Base-by-base conservation (phyloP, 92 coral and sea anemone genomes). In the Heteractis magnifica region DNA sequence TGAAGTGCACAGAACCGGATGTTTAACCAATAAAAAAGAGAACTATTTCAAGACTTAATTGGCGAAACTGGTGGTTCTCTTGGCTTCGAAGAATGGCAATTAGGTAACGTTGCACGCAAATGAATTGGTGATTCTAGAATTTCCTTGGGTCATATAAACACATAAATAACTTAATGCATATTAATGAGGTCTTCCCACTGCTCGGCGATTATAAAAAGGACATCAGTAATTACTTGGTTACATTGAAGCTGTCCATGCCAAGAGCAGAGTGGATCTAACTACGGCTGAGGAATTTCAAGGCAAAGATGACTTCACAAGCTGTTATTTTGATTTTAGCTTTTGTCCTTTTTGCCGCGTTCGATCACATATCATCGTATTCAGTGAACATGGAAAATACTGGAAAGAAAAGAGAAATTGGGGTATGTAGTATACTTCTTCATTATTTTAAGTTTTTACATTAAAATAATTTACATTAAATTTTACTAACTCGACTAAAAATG, bases 91-190 rank as follows among this genome's bases (percentile, higher is more conserved):
- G 70, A 62, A 62, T 9, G 26, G 26, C 70, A 62, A n/a, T 62
- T 62, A n/a, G 26, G 70, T 62, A 18, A 62, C 26, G 21, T 62
- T 62, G 70, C 70, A 62, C 70, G 70, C 70, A 62, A 62, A 62
- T 62, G 20, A 62, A 18, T 4, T 8, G 7, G 20, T 62, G 70
- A 62, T 18, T 62, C 70, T 62, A 18, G 70, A 23, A 62, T 62
- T 62, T 62, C 20, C 70, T 62, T 18, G 70, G 18, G 70, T 12
- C 18, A 18, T 18, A 62, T 62, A 62, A 20, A 62, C 7, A 10
- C 1, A 62, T 18, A 6, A 20, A 18, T 20, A 8, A 18, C 20
- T 62, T 23, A 20, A 18, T 62, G 26, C 70, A 62, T 18, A 62
- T 62, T 62, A 62, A 62, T 18, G 8, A 62, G 70, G 26, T 62